These are phyloP conservation scores for Hoplostethus mediterraneus DNA, from an alignment of 2,797 vertebrate genomes.

Conservation along the genomic window DNA sequence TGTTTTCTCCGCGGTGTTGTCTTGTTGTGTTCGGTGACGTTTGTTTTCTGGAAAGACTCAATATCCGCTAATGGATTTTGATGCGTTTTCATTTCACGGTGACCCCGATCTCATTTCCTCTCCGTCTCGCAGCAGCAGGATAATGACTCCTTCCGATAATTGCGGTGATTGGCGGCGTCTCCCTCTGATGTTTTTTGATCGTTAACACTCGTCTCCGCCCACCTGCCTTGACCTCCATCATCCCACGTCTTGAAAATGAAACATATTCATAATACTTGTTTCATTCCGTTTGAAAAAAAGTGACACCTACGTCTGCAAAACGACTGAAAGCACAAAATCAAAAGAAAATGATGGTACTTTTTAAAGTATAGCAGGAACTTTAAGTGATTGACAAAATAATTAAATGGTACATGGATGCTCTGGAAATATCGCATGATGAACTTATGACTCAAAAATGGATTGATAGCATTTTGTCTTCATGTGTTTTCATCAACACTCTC, in stretches of 20 bases:
- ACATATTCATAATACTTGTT: not conserved
- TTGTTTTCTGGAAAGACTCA: constrained; percentile 7
- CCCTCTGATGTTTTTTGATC: not conserved
- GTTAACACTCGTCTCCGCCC: too few relatives aligned
- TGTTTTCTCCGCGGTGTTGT: constrained; percentile 4
- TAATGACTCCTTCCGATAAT: constrained; percentile 22
- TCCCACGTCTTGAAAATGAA: not conserved
- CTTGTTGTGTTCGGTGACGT: constrained; percentile 15
- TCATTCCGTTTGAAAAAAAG: too few relatives aligned
- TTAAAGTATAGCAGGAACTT: too few relatives aligned
- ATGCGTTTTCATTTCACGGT: constrained; percentile 36
- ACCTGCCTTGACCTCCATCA: not conserved
- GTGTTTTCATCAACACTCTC: too few relatives aligned
- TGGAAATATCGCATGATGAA: too few relatives aligned
- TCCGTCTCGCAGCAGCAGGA: constrained; percentile 13
- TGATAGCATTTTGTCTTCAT: too few relatives aligned
- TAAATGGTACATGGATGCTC: too few relatives aligned
- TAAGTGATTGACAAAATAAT: too few relatives aligned
- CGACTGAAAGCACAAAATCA: too few relatives aligned
- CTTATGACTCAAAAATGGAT: too few relatives aligned
- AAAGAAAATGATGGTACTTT: too few relatives aligned
- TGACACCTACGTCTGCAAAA: too few relatives aligned
- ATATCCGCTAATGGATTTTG: constrained; percentile 3
- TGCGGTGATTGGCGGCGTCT: not conserved
- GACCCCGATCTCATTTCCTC: constrained; percentile 36